Percentiles rank a stretch among this genome's conserved stretches.
These are phyloP conservation scores for Chromoteleia sp. DNA, from an alignment of 2,888 invertebrate genomes.

Conservation along the genomic window DNA sequence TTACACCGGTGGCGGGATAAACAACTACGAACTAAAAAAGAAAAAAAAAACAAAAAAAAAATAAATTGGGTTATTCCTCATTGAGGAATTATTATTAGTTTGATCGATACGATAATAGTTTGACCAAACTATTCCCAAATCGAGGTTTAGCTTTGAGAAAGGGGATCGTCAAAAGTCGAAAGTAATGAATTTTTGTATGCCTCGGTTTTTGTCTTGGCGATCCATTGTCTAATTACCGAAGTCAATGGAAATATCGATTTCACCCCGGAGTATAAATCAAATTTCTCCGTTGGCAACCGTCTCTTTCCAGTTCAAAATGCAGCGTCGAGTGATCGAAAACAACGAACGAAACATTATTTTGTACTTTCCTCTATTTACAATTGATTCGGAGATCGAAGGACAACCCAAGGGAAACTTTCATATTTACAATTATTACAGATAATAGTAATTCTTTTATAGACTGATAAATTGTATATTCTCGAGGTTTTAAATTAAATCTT, in stretches of 20 bases:
- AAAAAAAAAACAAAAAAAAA: neutral
- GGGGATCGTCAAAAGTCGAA: too few relatives aligned
- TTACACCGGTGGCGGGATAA: slow-evolving; percentile 4
- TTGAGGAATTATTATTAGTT: neutral
- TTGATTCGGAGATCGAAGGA: slow-evolving; percentile 22
- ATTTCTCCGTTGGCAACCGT: slow-evolving; percentile 10
- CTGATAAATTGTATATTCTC: too few relatives aligned
- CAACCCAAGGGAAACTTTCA: neutral
- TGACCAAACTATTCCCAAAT: too few relatives aligned
- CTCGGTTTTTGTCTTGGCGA: too few relatives aligned
- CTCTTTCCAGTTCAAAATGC: slow-evolving; percentile 13
- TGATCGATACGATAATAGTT: neutral
- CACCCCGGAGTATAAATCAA: slow-evolving; percentile 10
- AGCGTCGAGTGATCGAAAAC: slow-evolving; percentile 3
- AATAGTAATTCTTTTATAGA: too few relatives aligned
- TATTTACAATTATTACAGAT: neutral
- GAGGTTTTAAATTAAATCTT: too few relatives aligned
- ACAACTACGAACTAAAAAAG: too few relatives aligned
- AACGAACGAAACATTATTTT: slow-evolving; percentile 4
- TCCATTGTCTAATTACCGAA: too few relatives aligned
- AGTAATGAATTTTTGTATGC: slow-evolving; percentile 6
- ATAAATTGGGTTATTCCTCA: slow-evolving; percentile 23
- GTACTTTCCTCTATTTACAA: slow-evolving; percentile 5
- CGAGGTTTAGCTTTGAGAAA: too few relatives aligned
- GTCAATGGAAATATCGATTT: slow-evolving; percentile 28